Base-by-base conservation (phyloP, 2,113 vertebrate species). In the Grammomys surdaster region DNA sequence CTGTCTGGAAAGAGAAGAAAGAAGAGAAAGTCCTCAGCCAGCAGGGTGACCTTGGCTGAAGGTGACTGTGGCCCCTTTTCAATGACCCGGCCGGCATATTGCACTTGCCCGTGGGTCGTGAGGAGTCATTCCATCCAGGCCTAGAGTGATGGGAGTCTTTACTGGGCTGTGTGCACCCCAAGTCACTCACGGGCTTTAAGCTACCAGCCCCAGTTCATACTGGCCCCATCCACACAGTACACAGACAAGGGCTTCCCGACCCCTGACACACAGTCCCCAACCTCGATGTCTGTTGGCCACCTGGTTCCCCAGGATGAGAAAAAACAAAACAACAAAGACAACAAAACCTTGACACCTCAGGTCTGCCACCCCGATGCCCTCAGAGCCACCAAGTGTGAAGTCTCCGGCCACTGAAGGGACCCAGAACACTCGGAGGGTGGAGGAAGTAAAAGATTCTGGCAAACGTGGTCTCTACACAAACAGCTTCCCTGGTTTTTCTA, bases 41-140 rank as follows among this genome's bases (percentile, higher is more conserved):
- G 76, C 1, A n/a, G 33, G 7, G 8, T 16, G 14, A n/a, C 7
- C 6, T 7, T 9, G 24, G 43, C 24, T 56, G 40, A 81, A 80
- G 77, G 54, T 36, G 12, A 22, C 54, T 11, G 7, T 0, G 8
- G 22, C 43, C 43, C 70, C 3, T 2, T 28, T 20, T 19, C 36
- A 1, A 1, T 33, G 54, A 48, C 40, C 8, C 16, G 67, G 58
- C 70, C 16, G 67, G 58, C 70, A 67, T 4, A 28, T 8, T 31
- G 5, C 10, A 13, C 43, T 22, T 43, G 43, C 11, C 77, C 8
- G 0, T 2, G 4, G 13, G 19, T 75, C 20, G 0, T 1, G 9
- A 85, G 36, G 13, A 28, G 10, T 48, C 17, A 16, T 19, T 22
- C 43, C 31, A n/a, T n/a, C 46, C 58, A 51, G 90, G 36, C 2